Base-by-base conservation (phyloP, 2,888 invertebrate species). In the Drosophila suboccidentalis region DNA sequence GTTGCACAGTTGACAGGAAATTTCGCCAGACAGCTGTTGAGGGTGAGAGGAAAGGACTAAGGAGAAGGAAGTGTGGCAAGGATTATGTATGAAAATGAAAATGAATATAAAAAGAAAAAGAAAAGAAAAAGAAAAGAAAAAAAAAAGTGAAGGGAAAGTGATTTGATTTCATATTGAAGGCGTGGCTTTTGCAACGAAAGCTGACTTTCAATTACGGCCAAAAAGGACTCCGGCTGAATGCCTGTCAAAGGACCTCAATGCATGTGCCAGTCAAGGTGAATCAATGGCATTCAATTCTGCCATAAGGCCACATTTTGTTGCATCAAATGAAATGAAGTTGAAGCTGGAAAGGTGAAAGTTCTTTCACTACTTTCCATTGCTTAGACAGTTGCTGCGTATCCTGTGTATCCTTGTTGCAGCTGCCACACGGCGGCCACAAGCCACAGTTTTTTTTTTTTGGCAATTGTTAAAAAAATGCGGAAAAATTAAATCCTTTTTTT, bases 401-500 rank as follows among this genome's bases (percentile, higher is more conserved):
- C 36, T 38, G 36, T n/a, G 36, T 41, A 26, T 65, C 47, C 78
- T 61, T 63, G 66, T 54, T 59, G 64, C 74, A 73, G 71, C 85
- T 64, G 77, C 68, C 51, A 32, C 44, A 15, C 17, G 29, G 29
- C 29, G 54, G 70, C 76, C 74, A 78, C 82, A 83, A 75, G 79
- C 87, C 76, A 70, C 70, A 62, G 17, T 22, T 22, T 22, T 22
- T 3, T 22, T 22, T 5, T 22, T 22, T 38, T 19, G 39, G 67
- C 67, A 74, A 62, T 68, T 60, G 62, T 61, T 57, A 75, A 75
- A 88, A 85, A 87, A 80, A 75, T 83, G n/a, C 26, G 26, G 26
- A 74, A 67, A 85, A 80, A 90, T 90, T 90, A 89, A 91, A 91
- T 91, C 91, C 91, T 90, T 91, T 89, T 91, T 91, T 92, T 92